A percentile compares a stretch with the other conserved stretches of the same genome.
phyloP scores from a whole-genome alignment of 2,113 vertebrate genomes.

The Centrocercus urophasianus region DNA sequence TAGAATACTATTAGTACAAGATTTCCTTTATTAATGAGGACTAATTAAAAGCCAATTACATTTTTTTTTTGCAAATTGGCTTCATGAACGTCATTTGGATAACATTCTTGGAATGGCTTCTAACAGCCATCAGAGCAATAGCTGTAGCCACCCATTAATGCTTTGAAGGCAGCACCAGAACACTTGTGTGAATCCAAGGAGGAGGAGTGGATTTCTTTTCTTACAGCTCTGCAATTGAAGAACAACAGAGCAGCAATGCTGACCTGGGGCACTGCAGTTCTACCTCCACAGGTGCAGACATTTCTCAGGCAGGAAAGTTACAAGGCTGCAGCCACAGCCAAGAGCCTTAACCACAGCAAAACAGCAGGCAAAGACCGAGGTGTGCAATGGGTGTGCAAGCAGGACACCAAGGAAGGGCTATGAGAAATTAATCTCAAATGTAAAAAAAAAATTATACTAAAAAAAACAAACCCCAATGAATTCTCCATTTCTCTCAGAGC shows the following conservation, averaged over 20 bases:
- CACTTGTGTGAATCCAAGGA: neutral
- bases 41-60: neutral
- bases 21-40: neutral
- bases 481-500: neutral
- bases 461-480: neutral
- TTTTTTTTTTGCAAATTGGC: neutral
- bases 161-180: neutral
- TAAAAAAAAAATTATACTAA: neutral
- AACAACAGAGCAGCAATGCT: neutral
- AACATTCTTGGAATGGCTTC: neutral
- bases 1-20: neutral
- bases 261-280: neutral
- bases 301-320: neutral
- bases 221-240: neutral
- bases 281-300: neutral
- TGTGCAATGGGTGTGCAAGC: fast-evolving
- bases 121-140: neutral
- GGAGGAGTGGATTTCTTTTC: neutral
- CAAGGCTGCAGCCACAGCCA: neutral
- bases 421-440: neutral
- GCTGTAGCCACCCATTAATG: neutral
- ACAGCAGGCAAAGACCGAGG: neutral
- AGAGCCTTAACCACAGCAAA: neutral
- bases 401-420: neutral
- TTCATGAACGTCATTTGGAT: neutral